phyloP scores from a whole-genome alignment of 2,113 vertebrate genomes.

The Heterocephalus glaber region DNA sequence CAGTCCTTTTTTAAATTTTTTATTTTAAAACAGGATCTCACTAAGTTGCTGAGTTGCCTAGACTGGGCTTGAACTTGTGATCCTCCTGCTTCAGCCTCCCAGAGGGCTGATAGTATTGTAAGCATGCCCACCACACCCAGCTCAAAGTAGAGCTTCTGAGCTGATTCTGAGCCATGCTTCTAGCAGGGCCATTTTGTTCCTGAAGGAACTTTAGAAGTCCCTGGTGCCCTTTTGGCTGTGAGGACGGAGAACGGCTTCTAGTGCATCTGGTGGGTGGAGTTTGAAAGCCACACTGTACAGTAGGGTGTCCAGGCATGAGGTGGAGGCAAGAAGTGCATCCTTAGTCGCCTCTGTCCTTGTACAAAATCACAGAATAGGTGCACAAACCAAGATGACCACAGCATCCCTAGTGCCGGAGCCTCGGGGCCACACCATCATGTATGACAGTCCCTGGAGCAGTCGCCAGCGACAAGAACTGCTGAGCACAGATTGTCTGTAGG shows the following conservation, averaged over 20 bases:
- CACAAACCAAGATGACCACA: background rate
- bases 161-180: background rate
- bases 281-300: no score
- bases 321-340: background rate
- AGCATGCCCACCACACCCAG: background rate
- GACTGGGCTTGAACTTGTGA: background rate
- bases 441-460: background rate
- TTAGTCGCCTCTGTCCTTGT: background rate
- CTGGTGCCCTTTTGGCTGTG: background rate
- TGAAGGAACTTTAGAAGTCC: background rate
- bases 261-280: background rate
- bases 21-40: background rate
- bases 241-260: background rate
- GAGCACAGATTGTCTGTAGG: background rate
- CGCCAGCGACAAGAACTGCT: background rate
- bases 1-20: background rate
- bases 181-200: background rate
- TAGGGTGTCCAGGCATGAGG: background rate
- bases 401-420: background rate
- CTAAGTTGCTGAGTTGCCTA: background rate
- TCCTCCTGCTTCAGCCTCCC: background rate
- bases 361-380: background rate
- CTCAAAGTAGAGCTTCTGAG: conserved; percentile 15
- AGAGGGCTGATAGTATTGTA: background rate
- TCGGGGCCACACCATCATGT: no score